Percentiles rank a stretch among this genome's conserved stretches.
phyloP scores from a whole-genome alignment of 2,113 vertebrate species.

The Mormyrus iriodes region DNA sequence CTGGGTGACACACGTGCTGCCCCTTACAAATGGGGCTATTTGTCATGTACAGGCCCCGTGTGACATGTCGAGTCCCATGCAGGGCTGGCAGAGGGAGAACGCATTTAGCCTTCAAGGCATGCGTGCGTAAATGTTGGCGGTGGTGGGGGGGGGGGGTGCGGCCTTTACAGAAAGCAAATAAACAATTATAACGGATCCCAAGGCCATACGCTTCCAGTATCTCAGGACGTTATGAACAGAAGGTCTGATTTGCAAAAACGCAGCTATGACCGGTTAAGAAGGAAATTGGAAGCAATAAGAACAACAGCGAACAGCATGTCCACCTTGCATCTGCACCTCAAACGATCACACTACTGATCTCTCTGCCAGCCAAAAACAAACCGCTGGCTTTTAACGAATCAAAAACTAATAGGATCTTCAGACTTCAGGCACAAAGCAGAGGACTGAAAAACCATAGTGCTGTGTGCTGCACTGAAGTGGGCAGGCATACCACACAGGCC shows the following conservation, averaged over 20 bases:
- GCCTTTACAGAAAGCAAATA: neutral
- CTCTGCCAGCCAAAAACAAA: neutral
- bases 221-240: neutral
- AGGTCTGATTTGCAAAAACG: neutral
- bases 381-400: neutral
- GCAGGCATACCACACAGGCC: neutral
- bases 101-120: neutral
- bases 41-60: neutral
- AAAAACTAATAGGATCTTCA: neutral
- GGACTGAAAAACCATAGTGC: neutral
- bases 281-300: neutral
- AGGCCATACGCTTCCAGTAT: neutral
- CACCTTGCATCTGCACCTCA: neutral
- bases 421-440: neutral
- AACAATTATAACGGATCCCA: neutral
- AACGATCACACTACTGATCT: neutral
- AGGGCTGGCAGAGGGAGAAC: neutral
- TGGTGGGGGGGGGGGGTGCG: neutral
- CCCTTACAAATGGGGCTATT: neutral
- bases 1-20: neutral
- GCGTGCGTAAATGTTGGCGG: neutral
- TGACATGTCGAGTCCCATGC: neutral
- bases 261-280: neutral
- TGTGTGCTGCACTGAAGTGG: neutral
- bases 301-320: neutral